Percentiles rank a stretch among this genome's conserved stretches.
Conservation (phyloP, 2,797 vertebrate genomes). For the Antrozous pallidus region DNA sequence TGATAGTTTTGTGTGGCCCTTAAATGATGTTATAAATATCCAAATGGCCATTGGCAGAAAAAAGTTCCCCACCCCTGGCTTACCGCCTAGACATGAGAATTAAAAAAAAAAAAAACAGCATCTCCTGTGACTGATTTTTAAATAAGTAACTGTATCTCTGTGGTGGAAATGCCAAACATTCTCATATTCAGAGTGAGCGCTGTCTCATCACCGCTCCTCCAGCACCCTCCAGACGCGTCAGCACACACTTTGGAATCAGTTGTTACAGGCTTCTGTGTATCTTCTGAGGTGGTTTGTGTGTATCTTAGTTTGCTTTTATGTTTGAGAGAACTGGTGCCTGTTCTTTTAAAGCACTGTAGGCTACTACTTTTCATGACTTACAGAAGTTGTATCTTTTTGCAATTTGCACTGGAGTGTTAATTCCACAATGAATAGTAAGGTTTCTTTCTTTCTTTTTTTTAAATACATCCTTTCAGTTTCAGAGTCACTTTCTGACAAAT, state of each 20-base stretch:
- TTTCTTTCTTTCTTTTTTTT: not conserved
- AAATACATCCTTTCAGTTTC: not conserved
- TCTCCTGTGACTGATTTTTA: not conserved
- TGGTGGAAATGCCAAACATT: not conserved
- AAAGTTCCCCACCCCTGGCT: too few species aligned
- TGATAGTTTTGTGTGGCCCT: too few species aligned
- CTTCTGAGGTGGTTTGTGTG: not conserved
- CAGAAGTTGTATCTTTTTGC: not conserved
- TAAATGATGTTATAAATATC: too few species aligned
- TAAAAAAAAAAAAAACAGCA: not conserved
- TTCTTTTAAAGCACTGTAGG: not conserved
- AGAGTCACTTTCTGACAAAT: not conserved
- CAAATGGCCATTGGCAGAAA: too few species aligned
- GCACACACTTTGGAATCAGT: not conserved
- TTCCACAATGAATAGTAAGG: conserved; percentile 37
- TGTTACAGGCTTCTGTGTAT: not conserved
- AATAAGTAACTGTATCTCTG: not conserved
- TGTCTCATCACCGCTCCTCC: fast-evolving
- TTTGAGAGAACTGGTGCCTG: not conserved
- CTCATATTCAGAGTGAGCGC: not conserved
- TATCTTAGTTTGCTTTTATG: not conserved
- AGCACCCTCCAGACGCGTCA: not conserved
- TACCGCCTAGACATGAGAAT: not conserved
- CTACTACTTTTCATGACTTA: conserved; percentile 18
- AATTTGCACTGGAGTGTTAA: conserved; percentile 30